These are phyloP conservation scores for Pachycephus smyrnensis DNA, from an alignment of 2,888 invertebrate species.

Conservation along the genomic window DNA sequence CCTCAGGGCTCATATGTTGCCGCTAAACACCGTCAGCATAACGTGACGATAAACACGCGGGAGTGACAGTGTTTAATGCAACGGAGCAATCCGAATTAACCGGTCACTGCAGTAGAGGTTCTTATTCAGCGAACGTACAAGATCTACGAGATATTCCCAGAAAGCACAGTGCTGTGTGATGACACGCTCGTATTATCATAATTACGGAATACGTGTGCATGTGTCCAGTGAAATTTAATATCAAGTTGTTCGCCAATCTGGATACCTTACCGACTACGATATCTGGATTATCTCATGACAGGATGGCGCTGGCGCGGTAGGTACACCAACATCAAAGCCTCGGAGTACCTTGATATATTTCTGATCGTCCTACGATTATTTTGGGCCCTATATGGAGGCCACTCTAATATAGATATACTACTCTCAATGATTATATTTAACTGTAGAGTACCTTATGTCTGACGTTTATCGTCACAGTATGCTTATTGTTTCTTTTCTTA, in stretches of 20 bases:
- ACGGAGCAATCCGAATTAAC: neutral
- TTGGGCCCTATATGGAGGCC: neutral
- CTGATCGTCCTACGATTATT: neutral
- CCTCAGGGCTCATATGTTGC: neutral
- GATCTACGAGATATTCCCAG: neutral
- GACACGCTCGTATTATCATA: constrained; percentile 4
- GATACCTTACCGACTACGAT: constrained; percentile 71
- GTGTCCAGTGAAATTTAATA: constrained; percentile 65
- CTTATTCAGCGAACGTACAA: neutral
- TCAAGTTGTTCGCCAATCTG: constrained; percentile 65
- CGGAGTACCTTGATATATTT: neutral
- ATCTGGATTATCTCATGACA: constrained; percentile 74
- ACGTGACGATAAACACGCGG: constrained; percentile 3
- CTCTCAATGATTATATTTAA: neutral
- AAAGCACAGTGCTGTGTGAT: neutral
- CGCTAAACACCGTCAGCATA: neutral
- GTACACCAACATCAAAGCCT: constrained; percentile 42
- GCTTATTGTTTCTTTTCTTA: neutral
- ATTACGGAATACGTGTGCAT: constrained; percentile 57
- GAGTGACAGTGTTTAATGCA: constrained; percentile 8
- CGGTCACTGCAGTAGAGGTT: neutral
- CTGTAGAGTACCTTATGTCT: neutral
- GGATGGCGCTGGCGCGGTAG: constrained; percentile 78
- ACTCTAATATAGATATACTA: neutral
- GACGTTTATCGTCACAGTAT: neutral